Conservation (phyloP, 2,888 invertebrate species). For the Altica lythri region DNA sequence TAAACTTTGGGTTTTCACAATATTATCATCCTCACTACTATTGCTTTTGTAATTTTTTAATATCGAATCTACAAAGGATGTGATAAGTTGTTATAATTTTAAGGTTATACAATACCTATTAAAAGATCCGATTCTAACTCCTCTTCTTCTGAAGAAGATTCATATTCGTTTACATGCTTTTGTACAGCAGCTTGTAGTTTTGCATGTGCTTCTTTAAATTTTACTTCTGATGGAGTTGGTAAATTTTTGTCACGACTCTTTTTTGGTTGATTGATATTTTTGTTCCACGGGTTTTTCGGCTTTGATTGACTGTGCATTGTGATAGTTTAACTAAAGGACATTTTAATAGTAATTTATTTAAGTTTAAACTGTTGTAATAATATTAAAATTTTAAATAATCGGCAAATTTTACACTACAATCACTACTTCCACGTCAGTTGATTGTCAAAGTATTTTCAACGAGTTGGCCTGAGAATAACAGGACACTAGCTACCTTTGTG, state of each 20-base stretch:
- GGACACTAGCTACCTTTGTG: too few relatives aligned
- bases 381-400: too few relatives aligned
- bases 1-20: conserved; percentile 69
- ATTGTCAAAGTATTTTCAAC: too few relatives aligned
- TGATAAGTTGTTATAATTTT: too few relatives aligned
- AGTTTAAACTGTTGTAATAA: too few relatives aligned
- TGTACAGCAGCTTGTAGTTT: conserved; percentile 60
- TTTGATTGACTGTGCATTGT: conserved; percentile 40
- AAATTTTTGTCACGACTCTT: conserved; percentile 32
- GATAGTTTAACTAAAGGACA: too few relatives aligned
- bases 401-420: too few relatives aligned
- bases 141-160: conserved; percentile 63
- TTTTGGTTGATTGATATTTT: conserved; percentile 36
- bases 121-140: conserved; percentile 59
- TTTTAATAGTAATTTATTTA: too few relatives aligned
- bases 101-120: conserved; percentile 57
- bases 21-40: conserved; percentile 56
- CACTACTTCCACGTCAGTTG: too few relatives aligned
- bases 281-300: conserved; percentile 44
- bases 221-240: conserved; percentile 45
- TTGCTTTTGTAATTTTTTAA: conserved; percentile 58
- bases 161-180: conserved; percentile 58
- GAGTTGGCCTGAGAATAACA: too few relatives aligned
- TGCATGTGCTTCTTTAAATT: conserved; percentile 59
- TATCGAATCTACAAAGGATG: conserved; percentile 57